Evolutionary conservation across 1,140 invertebrate genomes (phyloP), one percentile per base, ranked within the genome.

Genomic region (Rhagoletis pomonella): DNA sequence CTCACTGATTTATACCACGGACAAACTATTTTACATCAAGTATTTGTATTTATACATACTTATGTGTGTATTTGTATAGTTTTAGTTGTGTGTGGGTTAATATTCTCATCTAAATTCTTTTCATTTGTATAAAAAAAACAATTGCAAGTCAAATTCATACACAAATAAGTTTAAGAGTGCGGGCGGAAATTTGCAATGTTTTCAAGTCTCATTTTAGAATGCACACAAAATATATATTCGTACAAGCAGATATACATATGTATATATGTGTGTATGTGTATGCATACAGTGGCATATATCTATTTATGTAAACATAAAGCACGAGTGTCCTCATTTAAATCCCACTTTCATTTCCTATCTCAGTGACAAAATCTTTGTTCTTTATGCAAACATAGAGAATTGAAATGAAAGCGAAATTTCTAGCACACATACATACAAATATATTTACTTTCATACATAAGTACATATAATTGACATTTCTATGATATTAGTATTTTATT

Each of bases 261-360:
- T 6, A 73, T 39, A 73, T 47, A 44, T 29, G 29, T 29, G 29
- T 29, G 29, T 29, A 29, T 29, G 29, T 29, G 29, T 29, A 29
- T 29, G 29, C 29, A 29, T 29, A 29, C 29, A 29, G 29, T 29
- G 29, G 29, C 29, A 29, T 29, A 29, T 29, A 29, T 29, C 29
- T 29, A 29, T 29, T 29, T 29, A 29, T 29, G 29, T 29, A 29
- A 29, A 29, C 29, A 29, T 29, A 29, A 29, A 29, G 29, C 29
- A 29, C 10, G 29, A 55, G 60, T 62, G n/a, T 62, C 9, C n/a
- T 4, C n/a, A 62, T 62, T 17, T 14, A n/a, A 14, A 14, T n/a
- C n/a, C n/a, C 73, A 55, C 47, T 55, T 10, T 29, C 47, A 81
- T 55, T 81, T 58, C n/a, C 10, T 81, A 81, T 81, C 42, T 47